A percentile compares a stretch with the other conserved stretches of the same genome.
These are phyloP conservation scores for Sphaeramia orbicularis DNA, from an alignment of 2,797 vertebrate species.

Conservation along the genomic window DNA sequence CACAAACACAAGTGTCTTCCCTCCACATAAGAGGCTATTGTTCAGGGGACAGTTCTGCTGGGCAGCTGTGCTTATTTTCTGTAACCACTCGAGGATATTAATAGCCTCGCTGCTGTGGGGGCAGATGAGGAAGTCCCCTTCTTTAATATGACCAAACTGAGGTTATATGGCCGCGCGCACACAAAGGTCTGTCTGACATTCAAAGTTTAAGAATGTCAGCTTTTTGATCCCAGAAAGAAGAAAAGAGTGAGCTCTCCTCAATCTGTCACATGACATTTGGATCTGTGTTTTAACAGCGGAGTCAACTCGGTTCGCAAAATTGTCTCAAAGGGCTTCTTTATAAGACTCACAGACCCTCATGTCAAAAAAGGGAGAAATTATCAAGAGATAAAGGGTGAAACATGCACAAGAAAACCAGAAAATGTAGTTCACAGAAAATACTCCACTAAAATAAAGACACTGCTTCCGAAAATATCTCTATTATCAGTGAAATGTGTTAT, in stretches of 20 bases:
- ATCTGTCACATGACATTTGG: not conserved
- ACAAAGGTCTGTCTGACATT: constrained; percentile 23
- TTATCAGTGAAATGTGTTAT: no score
- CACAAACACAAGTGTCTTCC: constrained; percentile 41
- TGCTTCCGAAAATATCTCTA: no score
- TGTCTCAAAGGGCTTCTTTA: no score
- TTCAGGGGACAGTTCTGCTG: constrained; percentile 57
- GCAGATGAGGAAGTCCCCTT: constrained; percentile 59
- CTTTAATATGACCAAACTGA: constrained; percentile 25
- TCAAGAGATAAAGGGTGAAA: no score
- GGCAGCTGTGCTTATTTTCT: constrained; percentile 70
- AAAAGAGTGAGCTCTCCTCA: not conserved
- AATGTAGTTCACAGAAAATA: no score
- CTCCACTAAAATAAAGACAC: no score
- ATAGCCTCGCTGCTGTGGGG: constrained; percentile 46
- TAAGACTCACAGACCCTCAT: no score
- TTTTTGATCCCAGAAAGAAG: not conserved
- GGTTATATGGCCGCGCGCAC: constrained; percentile 4
- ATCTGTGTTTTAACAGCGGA: not conserved
- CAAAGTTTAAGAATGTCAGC: constrained; percentile 9
- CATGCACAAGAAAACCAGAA: no score
- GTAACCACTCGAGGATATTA: constrained; percentile 63
- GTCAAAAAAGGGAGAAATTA: no score
- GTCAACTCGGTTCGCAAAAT: no score
- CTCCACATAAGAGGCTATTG: constrained; percentile 67